phyloP scores from a whole-genome alignment of 2,113 vertebrate genomes.

The Callocephalon fimbriatum region DNA sequence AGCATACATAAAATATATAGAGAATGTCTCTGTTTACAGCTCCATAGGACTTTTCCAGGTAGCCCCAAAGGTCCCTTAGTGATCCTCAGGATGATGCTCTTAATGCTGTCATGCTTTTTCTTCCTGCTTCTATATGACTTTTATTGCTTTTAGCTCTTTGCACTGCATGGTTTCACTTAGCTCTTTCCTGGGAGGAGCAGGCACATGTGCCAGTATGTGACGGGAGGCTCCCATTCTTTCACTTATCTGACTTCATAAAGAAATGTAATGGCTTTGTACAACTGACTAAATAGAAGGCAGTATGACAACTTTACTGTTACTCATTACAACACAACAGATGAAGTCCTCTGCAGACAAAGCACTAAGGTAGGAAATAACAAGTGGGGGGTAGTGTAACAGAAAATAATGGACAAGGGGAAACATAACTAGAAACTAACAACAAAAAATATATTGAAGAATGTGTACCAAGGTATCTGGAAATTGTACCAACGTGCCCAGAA shows the following conservation, averaged over 20 bases:
- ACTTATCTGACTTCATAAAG: neutral
- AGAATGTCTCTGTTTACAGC: neutral
- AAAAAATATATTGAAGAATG: neutral
- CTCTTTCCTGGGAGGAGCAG: neutral
- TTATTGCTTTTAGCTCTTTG: neutral
- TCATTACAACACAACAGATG: neutral
- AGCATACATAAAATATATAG: neutral
- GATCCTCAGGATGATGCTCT: rapidly evolving
- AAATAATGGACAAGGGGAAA: neutral
- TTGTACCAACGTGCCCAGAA: neutral
- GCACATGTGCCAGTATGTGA: neutral
- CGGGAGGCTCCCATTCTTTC: neutral
- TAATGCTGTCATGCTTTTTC: neutral
- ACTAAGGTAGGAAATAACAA: neutral
- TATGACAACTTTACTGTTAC: neutral
- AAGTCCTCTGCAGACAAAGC: neutral
- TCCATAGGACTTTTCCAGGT: neutral
- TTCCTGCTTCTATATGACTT: neutral
- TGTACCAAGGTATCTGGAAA: neutral
- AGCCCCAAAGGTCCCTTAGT: neutral
- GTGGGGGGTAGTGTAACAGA: neutral
- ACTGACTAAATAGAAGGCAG: neutral
- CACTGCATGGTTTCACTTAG: neutral
- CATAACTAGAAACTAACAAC: neutral
- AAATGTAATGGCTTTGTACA: neutral